phyloP scores from a whole-genome alignment of 2,113 vertebrate genomes.

The Strigops habroptila region DNA sequence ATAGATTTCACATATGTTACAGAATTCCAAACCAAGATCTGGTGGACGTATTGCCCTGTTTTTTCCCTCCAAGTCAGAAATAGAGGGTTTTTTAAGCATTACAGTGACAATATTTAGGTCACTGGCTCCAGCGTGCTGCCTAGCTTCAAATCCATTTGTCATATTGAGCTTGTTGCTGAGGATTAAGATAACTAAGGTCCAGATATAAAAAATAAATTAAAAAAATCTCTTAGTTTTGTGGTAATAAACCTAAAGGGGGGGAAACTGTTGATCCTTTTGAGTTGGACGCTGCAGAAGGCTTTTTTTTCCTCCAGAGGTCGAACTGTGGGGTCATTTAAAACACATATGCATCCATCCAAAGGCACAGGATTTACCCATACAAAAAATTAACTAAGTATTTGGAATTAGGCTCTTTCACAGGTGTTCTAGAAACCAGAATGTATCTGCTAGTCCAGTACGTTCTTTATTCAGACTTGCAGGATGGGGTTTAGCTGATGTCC shows the following conservation, averaged over 20 bases:
- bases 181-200: neutral
- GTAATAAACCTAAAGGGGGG: neutral
- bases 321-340: neutral
- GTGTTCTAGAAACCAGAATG: neutral
- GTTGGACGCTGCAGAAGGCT: neutral
- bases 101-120: constrained; percentile 40
- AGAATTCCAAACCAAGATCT: constrained; percentile 73
- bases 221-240: neutral
- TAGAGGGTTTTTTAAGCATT: neutral
- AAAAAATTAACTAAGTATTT: neutral
- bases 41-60: constrained; percentile 65
- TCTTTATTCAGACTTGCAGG: neutral
- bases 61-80: constrained; percentile 54
- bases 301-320: neutral
- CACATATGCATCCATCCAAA: neutral
- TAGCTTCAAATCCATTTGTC: constrained; percentile 7
- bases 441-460: neutral
- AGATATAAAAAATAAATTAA: neutral
- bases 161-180: constrained; percentile 22
- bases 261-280: neutral
- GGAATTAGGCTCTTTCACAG: neutral
- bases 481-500: neutral
- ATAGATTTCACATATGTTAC: constrained; percentile 78
- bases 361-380: neutral
- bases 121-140: neutral